Evolutionary conservation across 2,797 vertebrate genomes (phyloP), one percentile per base, ranked within the genome.

Genomic region (Cheracebus regulus): DNA sequence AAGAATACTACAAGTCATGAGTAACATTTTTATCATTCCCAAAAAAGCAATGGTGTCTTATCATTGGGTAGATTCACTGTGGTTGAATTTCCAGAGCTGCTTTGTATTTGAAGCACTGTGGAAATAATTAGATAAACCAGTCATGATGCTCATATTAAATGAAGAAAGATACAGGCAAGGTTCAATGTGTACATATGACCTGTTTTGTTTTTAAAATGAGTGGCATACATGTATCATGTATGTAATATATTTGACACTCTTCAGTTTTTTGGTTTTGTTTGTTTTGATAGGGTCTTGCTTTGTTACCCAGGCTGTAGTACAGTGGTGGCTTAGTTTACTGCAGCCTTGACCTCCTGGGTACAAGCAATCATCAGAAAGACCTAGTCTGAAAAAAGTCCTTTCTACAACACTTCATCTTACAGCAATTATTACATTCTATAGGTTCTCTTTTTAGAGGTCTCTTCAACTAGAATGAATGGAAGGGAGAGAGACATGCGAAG

Each of bases 11-110:
- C 57, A 75, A 94, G 33, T 92, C 67, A 9, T 70, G 61, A 92
- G 26, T 33, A 91, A 46, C 46, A 87, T 93, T 95, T 89, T 91
- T 41, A 30, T 90, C 13, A 72, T 90, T 95, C 36, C 36, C 13
- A 33, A 36, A 57, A 92, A 89, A 61, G 30, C 55, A 93, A 0
- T 44, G 72, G 30, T 85, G 12, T 76, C 44, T 94, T 82, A 24
- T 48, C 76, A 33, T 1, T 70, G 44, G 44, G 26, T 93, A 55
- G 36, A 79, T 75, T 93, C n/a, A 39, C 41, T 52, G 11, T n/a
- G 44, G 24, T 86, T 85, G 79, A 88, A 88, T 88, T 95, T 97
- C 57, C 58, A 95, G 85, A 96, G n/a, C 15, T 90, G 72, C 76
- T 83, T 78, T 88, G 17, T 76, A 79, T 93, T 50, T 85, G 30